Base-by-base conservation (phyloP, 1,140 invertebrate species). In the Drosophila nasuta region DNA sequence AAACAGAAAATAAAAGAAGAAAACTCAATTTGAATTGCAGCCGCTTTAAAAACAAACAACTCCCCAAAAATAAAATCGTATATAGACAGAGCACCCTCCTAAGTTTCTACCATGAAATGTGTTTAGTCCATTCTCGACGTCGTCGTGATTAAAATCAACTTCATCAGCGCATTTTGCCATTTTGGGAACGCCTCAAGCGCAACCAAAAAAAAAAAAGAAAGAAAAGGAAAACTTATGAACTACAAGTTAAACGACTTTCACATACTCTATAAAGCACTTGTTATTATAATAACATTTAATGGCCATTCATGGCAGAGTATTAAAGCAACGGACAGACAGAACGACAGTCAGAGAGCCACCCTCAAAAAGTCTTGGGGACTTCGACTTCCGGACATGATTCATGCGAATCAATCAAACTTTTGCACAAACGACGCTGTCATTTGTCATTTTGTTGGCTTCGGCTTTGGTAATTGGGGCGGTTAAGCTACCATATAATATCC, bases 361-460 rank as follows among this genome's bases (percentile, higher is more conserved):
- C 66, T 25, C 48, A 33, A 25, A 25, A 25, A 28, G 57, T 52
- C 48, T 51, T 13, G 8, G 5, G 30, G 30, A 33, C 30, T 33
- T 1, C 2, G 35, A 79, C 58, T 82, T 75, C 75, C 79, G 79
- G 30, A 38, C 73, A 81, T 86, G 82, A 86, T 86, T 86, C 82
- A 87, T 86, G 78, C 68, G 78, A 79, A 81, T 86, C 82, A 86
- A 86, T 86, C 82, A 81, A 86, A 73, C 82, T 73, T 86, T 64
- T 30, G 73, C 77, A 57, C 48, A 64, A 56, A 63, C 28, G 65
- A 13, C 58, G 57, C 59, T 54, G 13, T 45, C 63, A 62, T 70
- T 75, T 75, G 73, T 71, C 67, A 75, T 75, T 75, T 75, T 35
- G 38, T 56, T 75, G 72, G 72, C 72, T 75, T 75, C 58, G 54